These are phyloP conservation scores for Parazoanthus darwini DNA, from an alignment of 92 coral and sea anemone genomes.

Conservation along the genomic window DNA sequence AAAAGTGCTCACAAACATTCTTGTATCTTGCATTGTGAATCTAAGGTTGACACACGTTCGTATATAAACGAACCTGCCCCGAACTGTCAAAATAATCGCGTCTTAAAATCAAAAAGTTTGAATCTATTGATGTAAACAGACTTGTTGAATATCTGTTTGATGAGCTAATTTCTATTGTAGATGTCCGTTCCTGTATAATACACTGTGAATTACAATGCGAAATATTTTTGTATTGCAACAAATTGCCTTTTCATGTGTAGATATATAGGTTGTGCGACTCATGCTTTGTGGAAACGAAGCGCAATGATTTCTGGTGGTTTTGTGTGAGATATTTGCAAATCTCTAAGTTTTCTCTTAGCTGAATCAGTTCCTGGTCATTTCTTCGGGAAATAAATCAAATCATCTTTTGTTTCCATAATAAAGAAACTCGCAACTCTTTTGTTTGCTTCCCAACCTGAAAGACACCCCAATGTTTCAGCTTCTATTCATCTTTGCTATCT, in stretches of 20 bases:
- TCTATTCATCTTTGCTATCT: neutral
- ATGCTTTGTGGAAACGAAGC: neutral
- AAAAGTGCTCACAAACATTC: conserved; percentile 23
- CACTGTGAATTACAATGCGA: conserved; percentile 11
- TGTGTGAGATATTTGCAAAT: neutral
- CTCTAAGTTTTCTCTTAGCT: neutral
- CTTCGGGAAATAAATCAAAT: conserved; percentile 14
- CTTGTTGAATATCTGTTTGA: conserved; percentile 34
- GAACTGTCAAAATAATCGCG: neutral
- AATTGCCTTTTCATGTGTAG: neutral
- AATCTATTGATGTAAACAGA: conserved; percentile 21
- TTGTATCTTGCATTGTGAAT: neutral
- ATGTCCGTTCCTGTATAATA: conserved; percentile 8
- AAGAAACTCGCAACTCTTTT: neutral
- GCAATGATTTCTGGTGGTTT: conserved; percentile 4
- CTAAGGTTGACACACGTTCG: neutral
- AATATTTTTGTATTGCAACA: neutral
- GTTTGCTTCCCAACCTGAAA: neutral
- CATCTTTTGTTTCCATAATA: conserved; percentile 15
- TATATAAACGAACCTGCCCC: neutral
- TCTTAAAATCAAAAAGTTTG: conserved; percentile 7
- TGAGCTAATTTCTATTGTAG: conserved; percentile 31
- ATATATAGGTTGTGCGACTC: neutral
- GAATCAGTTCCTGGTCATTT: neutral
- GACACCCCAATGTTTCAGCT: neutral